Conservation (phyloP, 2,888 invertebrate species). For the Acrocera orbiculus region DNA sequence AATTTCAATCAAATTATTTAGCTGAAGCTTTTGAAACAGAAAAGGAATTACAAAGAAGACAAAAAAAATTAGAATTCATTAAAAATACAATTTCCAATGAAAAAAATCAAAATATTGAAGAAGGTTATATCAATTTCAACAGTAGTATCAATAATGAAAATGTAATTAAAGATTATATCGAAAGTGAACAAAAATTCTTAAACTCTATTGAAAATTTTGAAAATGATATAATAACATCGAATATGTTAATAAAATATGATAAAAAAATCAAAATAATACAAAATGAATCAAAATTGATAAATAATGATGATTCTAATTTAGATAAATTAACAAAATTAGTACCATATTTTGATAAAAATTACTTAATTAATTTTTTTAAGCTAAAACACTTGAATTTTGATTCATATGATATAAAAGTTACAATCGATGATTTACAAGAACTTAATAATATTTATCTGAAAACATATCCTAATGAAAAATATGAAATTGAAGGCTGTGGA, state of each 20-base stretch:
- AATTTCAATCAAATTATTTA: constrained; percentile 67
- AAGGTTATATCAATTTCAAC: too few species aligned
- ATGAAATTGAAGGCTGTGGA: constrained; percentile 23
- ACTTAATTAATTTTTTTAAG: constrained; percentile 8
- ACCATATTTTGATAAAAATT: constrained; percentile 13
- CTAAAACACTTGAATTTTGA: neutral
- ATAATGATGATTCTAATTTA: constrained; percentile 9
- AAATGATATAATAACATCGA: constrained; percentile 21
- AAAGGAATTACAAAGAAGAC: constrained; percentile 29
- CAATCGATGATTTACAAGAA: constrained; percentile 18
- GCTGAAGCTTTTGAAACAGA: constrained; percentile 67
- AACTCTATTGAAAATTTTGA: too few species aligned
- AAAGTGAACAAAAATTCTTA: too few species aligned
- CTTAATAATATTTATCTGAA: constrained; percentile 19
- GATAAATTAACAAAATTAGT: constrained; percentile 11
- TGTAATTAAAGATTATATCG: too few species aligned
- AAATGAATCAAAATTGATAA: constrained; percentile 7
- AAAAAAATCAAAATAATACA: constrained; percentile 16
- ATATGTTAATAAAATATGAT: constrained; percentile 22
- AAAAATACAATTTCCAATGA: constrained; percentile 29
- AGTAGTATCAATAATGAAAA: too few species aligned
- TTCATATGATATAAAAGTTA: constrained; percentile 4
- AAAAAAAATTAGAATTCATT: constrained; percentile 27
- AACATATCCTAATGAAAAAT: constrained; percentile 18
- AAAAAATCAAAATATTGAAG: constrained; percentile 26